Conservation (phyloP, 2,888 invertebrate genomes). For the Prosapia bicincta region DNA sequence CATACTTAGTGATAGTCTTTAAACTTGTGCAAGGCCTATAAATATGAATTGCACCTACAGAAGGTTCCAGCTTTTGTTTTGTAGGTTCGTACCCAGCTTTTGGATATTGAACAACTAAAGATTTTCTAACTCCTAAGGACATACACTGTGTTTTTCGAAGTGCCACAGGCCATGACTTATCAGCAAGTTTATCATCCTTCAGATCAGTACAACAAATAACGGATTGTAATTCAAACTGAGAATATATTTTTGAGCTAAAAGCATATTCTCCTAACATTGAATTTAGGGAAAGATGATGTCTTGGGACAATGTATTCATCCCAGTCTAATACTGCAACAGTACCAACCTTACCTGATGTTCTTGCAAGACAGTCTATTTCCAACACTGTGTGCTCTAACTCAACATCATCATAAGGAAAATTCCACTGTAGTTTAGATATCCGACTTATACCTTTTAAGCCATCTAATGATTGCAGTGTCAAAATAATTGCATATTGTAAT, state of each 20-base stretch:
- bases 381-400: conserved; percentile 50
- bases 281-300: conserved; percentile 54
- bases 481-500: conserved; percentile 48
- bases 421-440: conserved; percentile 60
- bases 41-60: conserved; percentile 23
- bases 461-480: conserved; percentile 46
- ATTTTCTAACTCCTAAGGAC: conserved; percentile 20
- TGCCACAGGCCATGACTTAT: conserved; percentile 40
- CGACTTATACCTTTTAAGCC: conserved; percentile 47
- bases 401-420: conserved; percentile 59
- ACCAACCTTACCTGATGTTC: conserved; percentile 55
- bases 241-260: conserved; percentile 48
- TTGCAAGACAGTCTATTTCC: conserved; percentile 62
- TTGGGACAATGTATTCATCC: conserved; percentile 64
- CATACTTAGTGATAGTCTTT: conserved; percentile 30
- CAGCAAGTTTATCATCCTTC: conserved; percentile 38
- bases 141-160: conserved; percentile 41
- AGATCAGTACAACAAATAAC: conserved; percentile 45
- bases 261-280: conserved; percentile 49
- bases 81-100: conserved; percentile 21
- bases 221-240: conserved; percentile 38
- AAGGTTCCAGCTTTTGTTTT: conserved; percentile 21
- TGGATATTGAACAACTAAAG: conserved; percentile 24
- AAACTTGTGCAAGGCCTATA: conserved; percentile 27
- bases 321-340: conserved; percentile 52